phyloP scores from a whole-genome alignment of 2,888 invertebrate genomes.

The Drosophila colorata region DNA sequence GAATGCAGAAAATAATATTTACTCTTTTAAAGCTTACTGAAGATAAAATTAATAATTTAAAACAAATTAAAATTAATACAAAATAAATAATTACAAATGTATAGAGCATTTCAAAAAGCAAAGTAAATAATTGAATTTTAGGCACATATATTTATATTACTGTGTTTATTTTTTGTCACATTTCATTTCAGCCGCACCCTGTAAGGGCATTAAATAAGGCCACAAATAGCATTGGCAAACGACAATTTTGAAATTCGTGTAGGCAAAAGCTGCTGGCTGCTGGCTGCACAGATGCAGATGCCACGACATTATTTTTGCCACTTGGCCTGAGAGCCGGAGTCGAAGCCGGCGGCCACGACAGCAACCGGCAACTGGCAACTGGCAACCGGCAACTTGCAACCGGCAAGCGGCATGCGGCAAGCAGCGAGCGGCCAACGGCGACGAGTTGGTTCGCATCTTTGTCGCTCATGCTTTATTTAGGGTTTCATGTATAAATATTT shows the following conservation, averaged over 20 bases:
- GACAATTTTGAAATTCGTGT: slow-evolving; percentile 71
- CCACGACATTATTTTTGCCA: slow-evolving; percentile 80
- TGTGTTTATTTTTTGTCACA: neutral
- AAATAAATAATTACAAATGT: neutral
- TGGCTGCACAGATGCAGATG: slow-evolving; percentile 76
- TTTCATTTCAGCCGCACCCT: neutral
- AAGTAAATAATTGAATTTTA: too few species aligned
- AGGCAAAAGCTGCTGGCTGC: slow-evolving; percentile 69
- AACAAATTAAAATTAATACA: neutral
- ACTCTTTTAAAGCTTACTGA: too few species aligned
- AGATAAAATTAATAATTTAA: too few species aligned
- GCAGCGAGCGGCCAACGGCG: slow-evolving; percentile 22
- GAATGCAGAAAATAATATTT: too few species aligned
- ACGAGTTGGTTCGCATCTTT: slow-evolving; percentile 76
- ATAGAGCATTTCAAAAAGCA: too few species aligned
- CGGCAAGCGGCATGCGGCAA: slow-evolving; percentile 18
- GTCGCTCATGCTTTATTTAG: slow-evolving; percentile 81
- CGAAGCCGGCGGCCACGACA: slow-evolving; percentile 29
- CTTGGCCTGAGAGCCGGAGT: slow-evolving; percentile 71
- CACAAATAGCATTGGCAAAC: slow-evolving; percentile 14
- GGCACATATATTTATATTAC: neutral
- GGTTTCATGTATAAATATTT: slow-evolving; percentile 82
- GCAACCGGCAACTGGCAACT: slow-evolving; percentile 18
- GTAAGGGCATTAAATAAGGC: slow-evolving; percentile 30
- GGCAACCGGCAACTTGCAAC: slow-evolving; percentile 24